Percentiles rank a stretch among this genome's conserved stretches.
These are phyloP conservation scores for Calonectris borealis DNA, from an alignment of 2,113 vertebrate species.

Conservation along the genomic window DNA sequence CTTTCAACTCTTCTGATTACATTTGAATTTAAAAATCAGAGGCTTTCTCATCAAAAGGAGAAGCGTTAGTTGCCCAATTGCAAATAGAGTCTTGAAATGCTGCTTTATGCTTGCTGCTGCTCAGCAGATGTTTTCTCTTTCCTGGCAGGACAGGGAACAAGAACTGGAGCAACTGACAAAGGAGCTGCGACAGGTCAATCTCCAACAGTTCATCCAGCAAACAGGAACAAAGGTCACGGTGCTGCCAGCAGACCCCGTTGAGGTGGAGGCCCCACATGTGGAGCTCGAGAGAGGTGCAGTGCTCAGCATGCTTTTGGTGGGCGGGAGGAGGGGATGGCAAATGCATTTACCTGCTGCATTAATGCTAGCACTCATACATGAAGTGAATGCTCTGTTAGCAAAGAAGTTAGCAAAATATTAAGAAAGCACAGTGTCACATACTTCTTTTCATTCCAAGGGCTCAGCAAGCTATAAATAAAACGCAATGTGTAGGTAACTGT, in stretches of 20 bases:
- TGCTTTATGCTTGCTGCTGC: not conserved
- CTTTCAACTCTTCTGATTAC: not conserved
- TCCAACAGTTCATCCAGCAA: conserved; percentile 98
- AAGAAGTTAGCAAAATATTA: not conserved
- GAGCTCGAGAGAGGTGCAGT: conserved; percentile 77
- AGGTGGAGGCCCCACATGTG: conserved; percentile 75
- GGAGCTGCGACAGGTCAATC: conserved; percentile 95
- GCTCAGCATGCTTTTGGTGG: not conserved
- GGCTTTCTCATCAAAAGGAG: not conserved
- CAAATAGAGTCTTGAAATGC: not conserved
- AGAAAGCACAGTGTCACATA: not conserved
- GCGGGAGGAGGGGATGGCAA: not conserved
- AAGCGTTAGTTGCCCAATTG: not conserved
- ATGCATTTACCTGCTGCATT: not conserved
- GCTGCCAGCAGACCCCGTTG: conserved; percentile 87
- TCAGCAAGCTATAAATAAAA: not conserved
- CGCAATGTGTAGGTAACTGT: not conserved
- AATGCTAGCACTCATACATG: accelerated
- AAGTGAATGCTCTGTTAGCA: not conserved
- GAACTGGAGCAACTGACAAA: conserved; percentile 96
- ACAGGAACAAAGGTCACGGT: conserved; percentile 97
- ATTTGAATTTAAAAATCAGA: not conserved
- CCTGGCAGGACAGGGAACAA: conserved; percentile 87
- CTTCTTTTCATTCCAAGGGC: not conserved
- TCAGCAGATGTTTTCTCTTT: not conserved